Evolutionary conservation across 2,888 invertebrate genomes (phyloP), one percentile per base, ranked within the genome.

Genomic region (Drosophila colorata): DNA sequence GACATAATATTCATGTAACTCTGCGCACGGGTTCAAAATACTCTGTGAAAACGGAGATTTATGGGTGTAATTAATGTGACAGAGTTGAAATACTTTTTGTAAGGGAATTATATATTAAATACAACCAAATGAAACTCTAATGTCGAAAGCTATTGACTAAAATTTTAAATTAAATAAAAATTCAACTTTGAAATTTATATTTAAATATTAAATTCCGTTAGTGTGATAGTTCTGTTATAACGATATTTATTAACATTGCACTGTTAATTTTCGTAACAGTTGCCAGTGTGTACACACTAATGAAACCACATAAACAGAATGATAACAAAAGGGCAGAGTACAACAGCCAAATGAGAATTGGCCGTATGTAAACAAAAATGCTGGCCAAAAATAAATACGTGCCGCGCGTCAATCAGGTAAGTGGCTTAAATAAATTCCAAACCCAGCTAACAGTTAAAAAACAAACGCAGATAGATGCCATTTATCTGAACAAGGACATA

Each of bases 401-500:
- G 4, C 92, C 93, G 13, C 89, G 93, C 53, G 93, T 93, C 0
- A 93, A 93, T 69, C 93, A 93, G 89, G 93, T 93, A 78, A 73
- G 48, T 35, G 51, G 0, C 7, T 7, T 13, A 31, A 8, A 11
- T 40, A 18, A 11, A 20, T 2, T 13, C 11, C 4, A 48, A 38
- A 9, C 5, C 6, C 11, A 63, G 0, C 20, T 13, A 4, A 6
- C 9, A 16, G 20, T 11, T 38, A 13, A 37, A 16, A 11, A 2
- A 41, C 33, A 14, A n/a, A 43, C 38, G 5, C 82, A 96, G 94
- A 93, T 97, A 69, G 97, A 97, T 92, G 96, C 97, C 28, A 93
- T 95, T n/a, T 95, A 95, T 83, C 93, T 97, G 37, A 97, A 98
- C 91, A 94, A 94, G 70, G 97, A 97, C 93, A 94, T 97, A 51